Evolutionary conservation across 2,888 invertebrate species (phyloP), one percentile per base, ranked within the genome.

Genomic region (Troides helena): DNA sequence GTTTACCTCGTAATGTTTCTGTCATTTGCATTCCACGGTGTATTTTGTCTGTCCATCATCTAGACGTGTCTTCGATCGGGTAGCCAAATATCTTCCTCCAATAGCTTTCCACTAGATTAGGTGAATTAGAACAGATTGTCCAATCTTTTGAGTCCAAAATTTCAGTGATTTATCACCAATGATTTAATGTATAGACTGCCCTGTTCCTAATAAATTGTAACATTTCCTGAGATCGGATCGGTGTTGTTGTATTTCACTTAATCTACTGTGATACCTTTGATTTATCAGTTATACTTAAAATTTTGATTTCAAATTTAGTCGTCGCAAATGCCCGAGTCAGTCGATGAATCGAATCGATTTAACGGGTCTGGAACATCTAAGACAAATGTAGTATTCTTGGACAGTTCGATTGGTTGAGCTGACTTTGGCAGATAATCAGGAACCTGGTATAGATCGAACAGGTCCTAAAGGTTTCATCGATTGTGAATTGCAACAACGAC

Each of bases 161-260:
- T 90, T 89, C 90, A 90, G 90, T 92, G 90, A 91, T 91, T 81
- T 76, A 81, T 88, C 90, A 88, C 90, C 91, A 90, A 92, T 91
- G 91, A 91, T 88, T 86, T 87, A 85, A 85, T 84, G 70, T 87
- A 86, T 89, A 89, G 85, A 85, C 85, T 86, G 81, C 80, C 78
- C 83, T 86, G 92, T 92, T 92, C 91, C 92, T 92, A 91, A 80
- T 85, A 86, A 85, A 83, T 84, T 84, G 79, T 81, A 79, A 77
- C 77, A 77, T 78, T 78, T 82, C 81, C 80, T 85, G 76, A 81
- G 84, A 81, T 80, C 79, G 77, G 74, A 77, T 80, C 75, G 69
- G 60, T 5, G 74, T 71, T 73, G 72, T 81, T 89, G 82, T 81
- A 76, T 81, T 89, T 88, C 84, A 83, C 80, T 78, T 88, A 91